A percentile compares a stretch with the other conserved stretches of the same genome.
Evolutionary conservation across 2,797 vertebrate species (phyloP).

Genomic region (Pterois miles): DNA sequence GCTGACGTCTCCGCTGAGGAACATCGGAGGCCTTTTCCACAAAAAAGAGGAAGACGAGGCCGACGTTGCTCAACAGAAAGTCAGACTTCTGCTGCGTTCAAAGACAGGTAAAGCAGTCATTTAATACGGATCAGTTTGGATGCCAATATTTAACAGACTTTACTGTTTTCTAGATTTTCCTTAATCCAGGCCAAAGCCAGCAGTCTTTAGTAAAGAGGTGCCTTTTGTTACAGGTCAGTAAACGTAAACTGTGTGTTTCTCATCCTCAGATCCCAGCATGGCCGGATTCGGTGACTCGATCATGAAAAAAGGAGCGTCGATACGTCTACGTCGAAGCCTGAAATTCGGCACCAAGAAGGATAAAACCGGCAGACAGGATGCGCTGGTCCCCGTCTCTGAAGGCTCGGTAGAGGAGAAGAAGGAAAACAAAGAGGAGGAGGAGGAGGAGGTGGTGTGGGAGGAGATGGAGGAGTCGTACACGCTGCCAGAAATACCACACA

Average conservation of each 20-base stretch:
- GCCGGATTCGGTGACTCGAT: neutral
- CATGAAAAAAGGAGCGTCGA: constrained; percentile 5
- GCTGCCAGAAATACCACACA: constrained; percentile 73
- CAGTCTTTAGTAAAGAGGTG: too few species aligned
- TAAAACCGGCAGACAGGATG: neutral
- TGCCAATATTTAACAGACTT: too few species aligned
- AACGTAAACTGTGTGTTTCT: neutral
- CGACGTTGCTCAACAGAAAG: fast-evolving
- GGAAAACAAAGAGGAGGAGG: constrained; percentile 3
- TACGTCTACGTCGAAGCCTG: constrained; percentile 57
- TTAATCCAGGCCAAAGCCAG: too few species aligned
- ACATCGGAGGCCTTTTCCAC: neutral
- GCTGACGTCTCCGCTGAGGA: constrained; percentile 31
- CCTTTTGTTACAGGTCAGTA: too few species aligned
- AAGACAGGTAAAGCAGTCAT: constrained; percentile 56
- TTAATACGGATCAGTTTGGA: too few species aligned
- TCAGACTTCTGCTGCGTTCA: constrained; percentile 24
- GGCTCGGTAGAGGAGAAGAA: neutral
- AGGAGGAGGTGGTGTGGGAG: neutral
- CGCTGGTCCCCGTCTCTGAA: neutral
- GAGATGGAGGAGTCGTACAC: constrained; percentile 63
- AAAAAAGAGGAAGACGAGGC: constrained; percentile 38
- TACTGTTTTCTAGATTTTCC: too few species aligned
- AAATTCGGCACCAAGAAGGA: constrained; percentile 47
- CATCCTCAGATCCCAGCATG: constrained; percentile 57